Conservation (phyloP, 2,113 vertebrate species). For the Phrynosoma blainvillii region DNA sequence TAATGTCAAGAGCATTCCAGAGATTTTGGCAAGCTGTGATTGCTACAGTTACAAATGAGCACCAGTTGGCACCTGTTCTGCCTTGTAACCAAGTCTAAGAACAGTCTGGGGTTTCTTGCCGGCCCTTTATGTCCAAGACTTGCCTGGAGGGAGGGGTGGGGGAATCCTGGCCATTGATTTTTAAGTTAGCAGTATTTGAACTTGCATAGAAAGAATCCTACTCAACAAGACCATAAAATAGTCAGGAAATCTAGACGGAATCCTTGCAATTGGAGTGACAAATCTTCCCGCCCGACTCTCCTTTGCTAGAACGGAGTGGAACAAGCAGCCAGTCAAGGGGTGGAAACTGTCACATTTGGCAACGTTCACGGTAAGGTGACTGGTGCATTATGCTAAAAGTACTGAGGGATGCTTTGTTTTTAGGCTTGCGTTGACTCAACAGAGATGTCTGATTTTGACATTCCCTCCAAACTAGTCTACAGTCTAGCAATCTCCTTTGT, state of each 20-base stretch:
- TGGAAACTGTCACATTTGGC: neutral
- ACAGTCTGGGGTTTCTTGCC: conserved; percentile 15
- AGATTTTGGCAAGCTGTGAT: conserved; percentile 41
- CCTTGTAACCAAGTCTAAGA: conserved; percentile 44
- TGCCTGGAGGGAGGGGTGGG: neutral
- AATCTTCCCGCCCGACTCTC: conserved; percentile 7
- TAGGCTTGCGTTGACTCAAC: fast-evolving
- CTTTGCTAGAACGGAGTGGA: conserved; percentile 17
- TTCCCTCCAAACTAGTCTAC: neutral
- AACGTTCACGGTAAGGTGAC: conserved; percentile 57
- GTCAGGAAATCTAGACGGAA: neutral
- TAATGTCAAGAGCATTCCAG: conserved; percentile 24
- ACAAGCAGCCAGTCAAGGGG: neutral
- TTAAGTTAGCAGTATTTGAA: conserved; percentile 24
- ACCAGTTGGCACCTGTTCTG: conserved; percentile 59
- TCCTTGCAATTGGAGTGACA: neutral
- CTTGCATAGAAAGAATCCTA: neutral
- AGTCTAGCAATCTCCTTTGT: neutral
- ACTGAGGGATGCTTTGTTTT: neutral
- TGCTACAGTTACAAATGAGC: conserved; percentile 8
- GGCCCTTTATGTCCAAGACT: neutral
- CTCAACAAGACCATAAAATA: conserved; percentile 40
- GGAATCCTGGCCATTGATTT: conserved; percentile 48
- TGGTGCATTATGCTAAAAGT: neutral
- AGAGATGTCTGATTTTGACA: neutral